Base-by-base conservation (phyloP, 2,888 invertebrate species). In the Ornithoptera alexandrae region DNA sequence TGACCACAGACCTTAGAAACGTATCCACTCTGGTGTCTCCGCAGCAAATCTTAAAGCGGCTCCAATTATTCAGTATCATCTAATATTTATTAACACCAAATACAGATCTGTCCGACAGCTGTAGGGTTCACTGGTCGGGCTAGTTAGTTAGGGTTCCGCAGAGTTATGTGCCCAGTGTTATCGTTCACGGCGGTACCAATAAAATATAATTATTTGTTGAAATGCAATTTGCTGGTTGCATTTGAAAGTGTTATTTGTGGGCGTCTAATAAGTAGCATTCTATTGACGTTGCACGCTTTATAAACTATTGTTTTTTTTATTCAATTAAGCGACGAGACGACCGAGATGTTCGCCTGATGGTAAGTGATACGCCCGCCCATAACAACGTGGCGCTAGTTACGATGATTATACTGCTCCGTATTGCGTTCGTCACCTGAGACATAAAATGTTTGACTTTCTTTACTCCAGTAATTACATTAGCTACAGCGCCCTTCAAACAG, bases 151-250 rank as follows among this genome's bases (percentile, higher is more conserved):
- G 72, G 73, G 85, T 84, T 83, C 84, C 70, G 74, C 74, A 83
- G 84, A 90, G 84, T 89, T 89, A 89, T 88, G 87, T 83, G 79
- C 81, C 72, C 75, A 74, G 76, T 81, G 83, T 81, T 90, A 90
- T 90, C 91, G 78, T 74, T 78, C 77, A 82, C 71, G 68, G 72
- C 71, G 72, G 68, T 75, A 76, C 81, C 88, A 82, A 88, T 90
- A 90, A 90, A 90, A 89, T 85, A 90, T 89, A 88, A 89, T 90
- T 89, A 87, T 90, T 90, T 87, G 87, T 83, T 81, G 81, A 83
- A 84, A 88, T 86, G 85, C 88, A 90, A 90, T 91, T 90, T 86
- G 85, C 83, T 82, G 83, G 80, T 83, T 78, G 79, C 79, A 77
- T 79, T 84, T 84, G 80, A 81, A 84, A 81, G 79, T 79, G 83